Conservation (phyloP, 2,113 vertebrate genomes). For the Rhea americana region DNA sequence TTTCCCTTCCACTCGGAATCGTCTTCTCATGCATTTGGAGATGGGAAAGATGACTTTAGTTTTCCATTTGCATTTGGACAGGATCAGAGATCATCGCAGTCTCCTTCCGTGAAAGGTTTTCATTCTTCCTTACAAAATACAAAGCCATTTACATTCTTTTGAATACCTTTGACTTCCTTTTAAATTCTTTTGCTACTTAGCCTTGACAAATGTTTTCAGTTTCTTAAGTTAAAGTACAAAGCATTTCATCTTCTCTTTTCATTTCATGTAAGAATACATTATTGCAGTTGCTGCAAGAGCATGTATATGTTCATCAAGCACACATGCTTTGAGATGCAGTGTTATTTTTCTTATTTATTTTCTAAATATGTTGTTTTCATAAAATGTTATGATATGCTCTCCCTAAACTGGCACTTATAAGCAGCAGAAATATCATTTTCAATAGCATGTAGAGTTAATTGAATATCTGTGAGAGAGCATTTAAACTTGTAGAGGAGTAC, state of each 20-base stretch:
- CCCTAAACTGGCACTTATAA: neutral
- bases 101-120: conserved; percentile 72
- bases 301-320: conserved; percentile 14
- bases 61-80: conserved; percentile 82
- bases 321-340: neutral
- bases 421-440: neutral
- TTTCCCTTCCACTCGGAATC: conserved; percentile 75
- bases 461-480: neutral
- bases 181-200: conserved; percentile 57
- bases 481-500: neutral
- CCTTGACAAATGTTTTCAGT: conserved; percentile 56
- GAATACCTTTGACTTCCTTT: conserved; percentile 66
- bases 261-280: conserved; percentile 36
- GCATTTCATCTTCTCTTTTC: conserved; percentile 45
- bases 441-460: neutral
- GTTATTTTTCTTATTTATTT: conserved; percentile 11
- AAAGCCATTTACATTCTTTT: conserved; percentile 77
- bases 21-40: conserved; percentile 71
- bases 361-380: conserved; percentile 17
- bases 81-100: conserved; percentile 69
- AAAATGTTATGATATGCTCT: neutral
- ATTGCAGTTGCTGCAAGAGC: conserved; percentile 23
- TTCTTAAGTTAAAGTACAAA: conserved; percentile 51
- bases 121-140: conserved; percentile 71
- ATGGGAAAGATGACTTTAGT: conserved; percentile 78